Percentiles rank a stretch among this genome's conserved stretches.
These are phyloP conservation scores for Corythornis madagascariensis DNA, from an alignment of 2,113 vertebrate genomes.

Conservation along the genomic window DNA sequence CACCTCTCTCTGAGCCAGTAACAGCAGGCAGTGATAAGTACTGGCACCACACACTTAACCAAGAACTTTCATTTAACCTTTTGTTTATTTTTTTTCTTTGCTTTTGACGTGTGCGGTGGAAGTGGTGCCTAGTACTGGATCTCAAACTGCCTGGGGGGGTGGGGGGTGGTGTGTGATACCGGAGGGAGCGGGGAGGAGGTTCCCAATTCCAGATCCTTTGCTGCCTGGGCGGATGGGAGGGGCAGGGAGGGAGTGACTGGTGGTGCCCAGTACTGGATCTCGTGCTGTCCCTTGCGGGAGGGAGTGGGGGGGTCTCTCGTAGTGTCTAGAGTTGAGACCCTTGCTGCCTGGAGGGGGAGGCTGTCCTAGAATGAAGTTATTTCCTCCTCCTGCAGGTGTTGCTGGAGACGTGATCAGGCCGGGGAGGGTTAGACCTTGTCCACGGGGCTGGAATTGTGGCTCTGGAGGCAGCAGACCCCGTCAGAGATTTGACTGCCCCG, in stretches of 20 bases:
- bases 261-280: not conserved
- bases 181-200: conserved; percentile 1
- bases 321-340: not conserved
- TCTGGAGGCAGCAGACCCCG: not conserved
- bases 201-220: not conserved
- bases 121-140: conserved; percentile 45
- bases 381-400: conserved; percentile 35
- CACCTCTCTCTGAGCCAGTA: not conserved
- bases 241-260: not conserved
- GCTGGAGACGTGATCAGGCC: conserved; percentile 21
- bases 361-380: conserved; percentile 19
- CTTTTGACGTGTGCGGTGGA: not conserved
- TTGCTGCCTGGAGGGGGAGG: conserved; percentile 42
- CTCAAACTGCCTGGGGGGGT: not conserved
- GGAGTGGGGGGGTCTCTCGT: not conserved
- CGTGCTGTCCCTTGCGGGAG: not conserved
- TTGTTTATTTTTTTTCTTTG: not conserved
- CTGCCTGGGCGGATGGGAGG: not conserved
- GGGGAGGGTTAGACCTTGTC: not conserved
- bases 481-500: not conserved
- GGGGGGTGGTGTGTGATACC: not conserved
- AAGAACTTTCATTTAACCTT: not conserved
- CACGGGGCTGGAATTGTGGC: not conserved
- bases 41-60: conserved; percentile 11
- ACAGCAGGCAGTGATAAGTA: conserved; percentile 29